Percentiles rank a stretch among this genome's conserved stretches.
Evolutionary conservation across 30 jellyfish, hydroid and myxozoan species (phyloP).

Genomic region (Pelagia noctiluca): DNA sequence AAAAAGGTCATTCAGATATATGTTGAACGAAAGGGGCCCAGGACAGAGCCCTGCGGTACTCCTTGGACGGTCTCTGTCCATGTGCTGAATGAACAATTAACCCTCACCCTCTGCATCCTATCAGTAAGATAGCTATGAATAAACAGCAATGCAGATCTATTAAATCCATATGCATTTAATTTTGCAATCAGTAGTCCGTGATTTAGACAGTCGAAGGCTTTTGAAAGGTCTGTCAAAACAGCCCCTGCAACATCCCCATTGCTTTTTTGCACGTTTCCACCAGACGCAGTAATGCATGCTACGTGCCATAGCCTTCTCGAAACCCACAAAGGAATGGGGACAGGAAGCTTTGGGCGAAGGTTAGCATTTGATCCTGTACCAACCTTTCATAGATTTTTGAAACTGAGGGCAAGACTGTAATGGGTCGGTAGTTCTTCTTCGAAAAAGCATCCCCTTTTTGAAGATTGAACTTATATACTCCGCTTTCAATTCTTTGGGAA

Average conservation of each 20-base stretch:
- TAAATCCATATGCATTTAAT: conserved; percentile 48
- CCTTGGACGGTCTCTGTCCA: conserved; percentile 15
- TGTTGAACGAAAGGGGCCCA: conserved; percentile 60
- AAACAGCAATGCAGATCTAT: conserved; percentile 49
- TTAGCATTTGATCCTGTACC: neutral
- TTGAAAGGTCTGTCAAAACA: conserved; percentile 50
- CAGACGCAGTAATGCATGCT: neutral
- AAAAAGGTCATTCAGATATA: conserved; percentile 38
- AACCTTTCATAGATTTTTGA: neutral
- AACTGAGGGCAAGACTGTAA: neutral
- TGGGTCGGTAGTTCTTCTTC: neutral
- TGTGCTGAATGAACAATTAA: conserved; percentile 52
- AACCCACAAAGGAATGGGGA: neutral
- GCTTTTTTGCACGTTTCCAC: neutral
- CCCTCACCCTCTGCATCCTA: conserved; percentile 38
- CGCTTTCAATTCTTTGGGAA: neutral
- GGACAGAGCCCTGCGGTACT: conserved; percentile 60
- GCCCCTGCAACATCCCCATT: conserved; percentile 48
- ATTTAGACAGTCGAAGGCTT: conserved; percentile 48
- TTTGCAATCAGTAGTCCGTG: conserved; percentile 51
- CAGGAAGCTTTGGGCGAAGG: neutral
- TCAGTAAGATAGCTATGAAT: conserved; percentile 10
- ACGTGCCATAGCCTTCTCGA: neutral
- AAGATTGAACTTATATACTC: neutral
- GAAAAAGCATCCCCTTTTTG: neutral